Evolutionary conservation across 2,113 vertebrate species (phyloP).

Genomic region (Strix aluco): DNA sequence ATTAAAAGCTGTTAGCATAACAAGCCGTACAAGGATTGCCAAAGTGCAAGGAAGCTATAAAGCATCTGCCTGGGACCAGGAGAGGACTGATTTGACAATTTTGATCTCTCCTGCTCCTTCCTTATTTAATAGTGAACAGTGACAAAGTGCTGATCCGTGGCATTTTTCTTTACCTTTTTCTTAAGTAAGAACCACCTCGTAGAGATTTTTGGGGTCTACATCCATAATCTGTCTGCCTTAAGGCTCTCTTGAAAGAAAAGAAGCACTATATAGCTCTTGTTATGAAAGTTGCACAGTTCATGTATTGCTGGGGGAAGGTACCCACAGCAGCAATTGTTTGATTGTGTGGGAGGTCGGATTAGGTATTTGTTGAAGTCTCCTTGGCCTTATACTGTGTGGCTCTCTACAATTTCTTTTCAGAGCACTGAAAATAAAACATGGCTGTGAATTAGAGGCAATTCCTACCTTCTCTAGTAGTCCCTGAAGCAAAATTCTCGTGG

Average conservation of each 20-base stretch:
- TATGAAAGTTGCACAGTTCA: constrained; percentile 22
- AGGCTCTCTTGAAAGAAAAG: constrained; percentile 3
- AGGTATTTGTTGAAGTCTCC: not conserved
- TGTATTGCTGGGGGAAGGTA: constrained; percentile 25
- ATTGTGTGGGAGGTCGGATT: not conserved
- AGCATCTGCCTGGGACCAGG: not conserved
- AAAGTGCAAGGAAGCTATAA: constrained; percentile 2
- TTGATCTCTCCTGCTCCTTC: not conserved
- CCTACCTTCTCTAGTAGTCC: not conserved
- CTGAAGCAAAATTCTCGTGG: not conserved
- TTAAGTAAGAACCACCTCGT: not conserved
- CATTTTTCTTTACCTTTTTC: constrained; percentile 4
- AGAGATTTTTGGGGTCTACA: constrained; percentile 15
- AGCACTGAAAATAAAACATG: not conserved
- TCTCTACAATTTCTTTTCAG: not conserved
- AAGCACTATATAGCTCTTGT: not conserved
- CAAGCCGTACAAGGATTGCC: not conserved
- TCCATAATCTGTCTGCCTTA: constrained; percentile 31
- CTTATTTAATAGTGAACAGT: not conserved
- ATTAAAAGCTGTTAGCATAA: constrained; percentile 50
- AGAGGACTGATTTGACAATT: not conserved
- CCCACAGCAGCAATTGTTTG: not conserved
- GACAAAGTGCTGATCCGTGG: not conserved
- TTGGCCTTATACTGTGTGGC: not conserved
- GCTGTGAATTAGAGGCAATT: constrained; percentile 14